phyloP scores from a whole-genome alignment of 2,888 invertebrate genomes.

The Thysanoteuthis rhombus region DNA sequence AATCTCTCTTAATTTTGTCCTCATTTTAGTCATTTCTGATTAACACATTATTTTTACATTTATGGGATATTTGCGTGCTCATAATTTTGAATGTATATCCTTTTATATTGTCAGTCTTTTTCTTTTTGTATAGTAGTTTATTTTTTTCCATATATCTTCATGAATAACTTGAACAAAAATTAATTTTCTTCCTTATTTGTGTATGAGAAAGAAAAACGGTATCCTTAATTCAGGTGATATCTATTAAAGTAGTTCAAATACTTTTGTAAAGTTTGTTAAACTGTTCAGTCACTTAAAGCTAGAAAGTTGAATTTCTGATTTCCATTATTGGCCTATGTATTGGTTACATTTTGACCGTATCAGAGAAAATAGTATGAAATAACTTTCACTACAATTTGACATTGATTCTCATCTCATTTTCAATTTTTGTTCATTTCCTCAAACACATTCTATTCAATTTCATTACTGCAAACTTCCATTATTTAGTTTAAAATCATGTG shows the following conservation, averaged over 20 bases:
- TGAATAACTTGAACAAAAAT: background rate
- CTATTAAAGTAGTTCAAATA: background rate
- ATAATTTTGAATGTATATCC: background rate
- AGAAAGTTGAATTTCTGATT: background rate
- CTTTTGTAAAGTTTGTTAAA: background rate
- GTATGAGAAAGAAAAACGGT: background rate
- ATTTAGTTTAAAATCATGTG: too few species aligned
- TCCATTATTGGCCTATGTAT: background rate
- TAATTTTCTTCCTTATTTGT: background rate
- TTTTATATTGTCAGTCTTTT: background rate
- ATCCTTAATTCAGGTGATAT: background rate
- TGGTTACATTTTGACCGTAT: background rate
- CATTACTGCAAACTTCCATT: too few species aligned
- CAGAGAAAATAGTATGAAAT: background rate
- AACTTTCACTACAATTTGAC: too few species aligned
- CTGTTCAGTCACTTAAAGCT: background rate
- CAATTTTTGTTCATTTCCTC: too few species aligned
- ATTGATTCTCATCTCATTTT: too few species aligned
- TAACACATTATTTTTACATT: background rate
- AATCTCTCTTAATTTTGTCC: background rate
- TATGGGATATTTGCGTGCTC: background rate
- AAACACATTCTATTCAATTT: too few species aligned
- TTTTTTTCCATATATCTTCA: background rate
- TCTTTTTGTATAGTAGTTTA: background rate
- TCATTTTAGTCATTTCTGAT: background rate